phyloP scores from a whole-genome alignment of 1,140 invertebrate species.

The Tetramorium alpestre region DNA sequence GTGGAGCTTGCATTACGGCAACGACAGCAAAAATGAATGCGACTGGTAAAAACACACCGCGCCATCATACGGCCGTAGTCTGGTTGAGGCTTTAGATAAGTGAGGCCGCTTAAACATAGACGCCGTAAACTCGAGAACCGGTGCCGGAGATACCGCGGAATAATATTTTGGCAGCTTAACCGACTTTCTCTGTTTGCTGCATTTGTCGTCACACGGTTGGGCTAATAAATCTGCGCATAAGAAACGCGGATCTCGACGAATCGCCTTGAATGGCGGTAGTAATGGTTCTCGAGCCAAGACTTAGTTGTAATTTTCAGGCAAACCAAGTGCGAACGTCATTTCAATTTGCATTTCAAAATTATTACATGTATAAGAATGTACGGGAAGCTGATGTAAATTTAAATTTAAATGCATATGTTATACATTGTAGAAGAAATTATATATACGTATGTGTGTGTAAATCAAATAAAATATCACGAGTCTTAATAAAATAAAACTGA shows the following conservation, averaged over 20 bases:
- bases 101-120: slow-evolving; percentile 41
- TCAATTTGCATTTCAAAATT: slow-evolving; percentile 20
- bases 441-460: not conserved
- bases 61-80: slow-evolving; percentile 5
- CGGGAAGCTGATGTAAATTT: not conserved
- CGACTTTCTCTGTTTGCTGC: slow-evolving; percentile 55
- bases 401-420: not conserved
- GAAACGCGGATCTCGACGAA: slow-evolving; percentile 42
- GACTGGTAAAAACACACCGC: slow-evolving; percentile 1
- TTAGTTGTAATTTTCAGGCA: slow-evolving; percentile 16
- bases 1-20: not conserved
- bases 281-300: not conserved
- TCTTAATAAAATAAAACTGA: not conserved
- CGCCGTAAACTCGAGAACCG: slow-evolving; percentile 35
- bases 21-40: slow-evolving; percentile 18
- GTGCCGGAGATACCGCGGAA: slow-evolving; percentile 47
- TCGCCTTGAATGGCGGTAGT: not conserved
- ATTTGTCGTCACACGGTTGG: slow-evolving; percentile 46
- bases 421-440: not conserved
- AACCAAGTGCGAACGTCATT: not conserved
- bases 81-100: slow-evolving; percentile 29
- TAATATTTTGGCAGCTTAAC: slow-evolving; percentile 59
- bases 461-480: not conserved
- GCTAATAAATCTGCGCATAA: slow-evolving; percentile 52
- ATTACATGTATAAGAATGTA: not conserved